phyloP scores from a whole-genome alignment of 2,888 invertebrate genomes.

The Terebella lapidaria region DNA sequence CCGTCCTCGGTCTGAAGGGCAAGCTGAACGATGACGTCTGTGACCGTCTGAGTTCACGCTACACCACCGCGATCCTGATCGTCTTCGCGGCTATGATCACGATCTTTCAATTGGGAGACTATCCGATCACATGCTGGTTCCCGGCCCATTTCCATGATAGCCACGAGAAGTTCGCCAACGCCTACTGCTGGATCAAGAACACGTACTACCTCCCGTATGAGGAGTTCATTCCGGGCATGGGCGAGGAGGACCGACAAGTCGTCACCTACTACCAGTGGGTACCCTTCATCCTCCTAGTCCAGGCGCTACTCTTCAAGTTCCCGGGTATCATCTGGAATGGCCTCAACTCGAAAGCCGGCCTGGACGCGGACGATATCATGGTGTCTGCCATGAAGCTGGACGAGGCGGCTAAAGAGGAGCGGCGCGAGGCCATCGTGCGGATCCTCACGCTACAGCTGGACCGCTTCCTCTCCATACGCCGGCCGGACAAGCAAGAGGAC shows the following conservation, averaged over 20 bases:
- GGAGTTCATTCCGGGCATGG: slow-evolving; percentile 16
- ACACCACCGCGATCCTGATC: not conserved
- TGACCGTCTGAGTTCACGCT: not conserved
- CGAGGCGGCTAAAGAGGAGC: slow-evolving; percentile 8
- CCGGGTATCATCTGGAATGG: slow-evolving; percentile 51
- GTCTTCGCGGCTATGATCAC: not conserved
- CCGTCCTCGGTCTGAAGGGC: not conserved
- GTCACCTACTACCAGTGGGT: slow-evolving; percentile 33
- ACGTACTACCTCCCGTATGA: slow-evolving; percentile 28
- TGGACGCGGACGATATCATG: slow-evolving; percentile 22
- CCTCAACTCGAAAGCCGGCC: slow-evolving; percentile 41
- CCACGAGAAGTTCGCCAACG: slow-evolving; percentile 23
- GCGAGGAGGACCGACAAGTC: slow-evolving; percentile 24
- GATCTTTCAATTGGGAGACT: not conserved
- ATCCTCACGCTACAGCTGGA: slow-evolving; percentile 20
- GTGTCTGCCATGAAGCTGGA: slow-evolving; percentile 8
- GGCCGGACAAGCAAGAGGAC: too few relatives aligned
- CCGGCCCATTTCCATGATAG: slow-evolving; percentile 26
- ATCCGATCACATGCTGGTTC: slow-evolving; percentile 22
- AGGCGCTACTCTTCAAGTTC: slow-evolving; percentile 50
- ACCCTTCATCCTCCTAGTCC: slow-evolving; percentile 43
- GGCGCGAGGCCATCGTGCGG: slow-evolving; percentile 5
- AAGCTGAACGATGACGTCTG: not conserved
- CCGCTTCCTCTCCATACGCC: too few relatives aligned
- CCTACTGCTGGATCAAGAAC: slow-evolving; percentile 30